phyloP scores from a whole-genome alignment of 2,888 invertebrate genomes.

The Sesia apiformis region DNA sequence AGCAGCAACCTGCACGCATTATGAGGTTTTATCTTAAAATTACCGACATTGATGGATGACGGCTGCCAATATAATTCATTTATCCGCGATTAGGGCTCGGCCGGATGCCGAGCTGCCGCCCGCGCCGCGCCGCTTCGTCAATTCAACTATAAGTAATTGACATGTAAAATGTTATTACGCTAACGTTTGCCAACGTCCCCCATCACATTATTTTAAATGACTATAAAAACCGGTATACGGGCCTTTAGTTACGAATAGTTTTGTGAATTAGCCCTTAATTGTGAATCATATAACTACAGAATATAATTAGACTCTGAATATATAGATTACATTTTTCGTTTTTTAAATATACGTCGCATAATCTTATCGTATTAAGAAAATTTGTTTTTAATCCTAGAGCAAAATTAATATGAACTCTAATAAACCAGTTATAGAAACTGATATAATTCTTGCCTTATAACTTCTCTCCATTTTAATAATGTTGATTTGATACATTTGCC shows the following conservation, averaged over 20 bases:
- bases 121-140: slow-evolving; percentile 6
- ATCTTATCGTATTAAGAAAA: too few species aligned
- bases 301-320: too few species aligned
- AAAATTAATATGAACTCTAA: too few species aligned
- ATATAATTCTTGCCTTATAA: too few species aligned
- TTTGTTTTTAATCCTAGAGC: too few species aligned
- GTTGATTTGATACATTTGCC: not conserved
- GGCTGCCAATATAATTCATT: slow-evolving; percentile 52
- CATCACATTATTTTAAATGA: not conserved
- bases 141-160: slow-evolving; percentile 19
- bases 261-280: too few species aligned
- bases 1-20: slow-evolving; percentile 30
- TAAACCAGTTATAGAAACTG: too few species aligned
- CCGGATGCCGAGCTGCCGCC: slow-evolving; percentile 3
- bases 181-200: not conserved
- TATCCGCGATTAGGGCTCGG: slow-evolving; percentile 49
- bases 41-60: slow-evolving; percentile 58
- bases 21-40: slow-evolving; percentile 57
- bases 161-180: slow-evolving; percentile 24
- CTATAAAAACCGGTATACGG: not conserved
- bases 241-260: not conserved
- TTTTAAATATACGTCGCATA: too few species aligned
- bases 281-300: too few species aligned
- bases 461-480: not conserved
- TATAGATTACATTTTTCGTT: too few species aligned